phyloP scores from a whole-genome alignment of 1,140 invertebrate species.

The Antheraea pernyi region DNA sequence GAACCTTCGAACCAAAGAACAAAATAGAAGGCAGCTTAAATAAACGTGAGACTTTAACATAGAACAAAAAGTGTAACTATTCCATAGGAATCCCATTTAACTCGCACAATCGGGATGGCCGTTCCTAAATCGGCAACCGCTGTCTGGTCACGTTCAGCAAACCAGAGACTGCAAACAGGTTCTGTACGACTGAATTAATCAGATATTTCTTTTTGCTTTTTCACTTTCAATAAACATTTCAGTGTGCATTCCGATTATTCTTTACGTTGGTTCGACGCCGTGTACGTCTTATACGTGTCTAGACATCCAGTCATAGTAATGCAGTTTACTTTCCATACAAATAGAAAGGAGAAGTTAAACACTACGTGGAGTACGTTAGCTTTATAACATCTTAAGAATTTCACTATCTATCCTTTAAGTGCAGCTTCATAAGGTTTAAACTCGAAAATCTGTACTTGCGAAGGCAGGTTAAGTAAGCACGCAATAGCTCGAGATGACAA shows the following conservation, averaged over 20 bases:
- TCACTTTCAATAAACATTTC: constrained; percentile 49
- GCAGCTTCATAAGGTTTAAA: too few relatives aligned
- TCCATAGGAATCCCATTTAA: constrained; percentile 19
- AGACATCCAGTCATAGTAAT: constrained; percentile 29
- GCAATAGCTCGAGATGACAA: constrained; percentile 58
- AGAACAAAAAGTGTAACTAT: not conserved
- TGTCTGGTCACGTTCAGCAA: constrained; percentile 75
- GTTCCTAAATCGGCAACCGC: constrained; percentile 43
- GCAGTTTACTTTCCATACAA: constrained; percentile 15
- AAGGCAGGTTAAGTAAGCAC: constrained; percentile 4
- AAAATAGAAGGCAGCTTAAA: not conserved
- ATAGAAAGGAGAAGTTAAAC: not conserved
- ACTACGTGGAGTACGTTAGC: too few relatives aligned
- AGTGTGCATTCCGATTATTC: constrained; percentile 55
- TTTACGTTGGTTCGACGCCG: constrained; percentile 17
- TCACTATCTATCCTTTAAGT: too few relatives aligned
- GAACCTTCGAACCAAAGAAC: not conserved
- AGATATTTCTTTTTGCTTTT: constrained; percentile 56
- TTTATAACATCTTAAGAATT: too few relatives aligned
- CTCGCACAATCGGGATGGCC: constrained; percentile 48
- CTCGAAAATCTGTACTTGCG: too few relatives aligned
- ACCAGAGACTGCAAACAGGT: constrained; percentile 69
- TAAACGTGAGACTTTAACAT: not conserved
- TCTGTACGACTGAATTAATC: constrained; percentile 49
- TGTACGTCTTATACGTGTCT: constrained; percentile 22